A percentile compares a stretch with the other conserved stretches of the same genome.
Evolutionary conservation across 1,140 invertebrate genomes (phyloP).

Genomic region (Triops longicaudatus): DNA sequence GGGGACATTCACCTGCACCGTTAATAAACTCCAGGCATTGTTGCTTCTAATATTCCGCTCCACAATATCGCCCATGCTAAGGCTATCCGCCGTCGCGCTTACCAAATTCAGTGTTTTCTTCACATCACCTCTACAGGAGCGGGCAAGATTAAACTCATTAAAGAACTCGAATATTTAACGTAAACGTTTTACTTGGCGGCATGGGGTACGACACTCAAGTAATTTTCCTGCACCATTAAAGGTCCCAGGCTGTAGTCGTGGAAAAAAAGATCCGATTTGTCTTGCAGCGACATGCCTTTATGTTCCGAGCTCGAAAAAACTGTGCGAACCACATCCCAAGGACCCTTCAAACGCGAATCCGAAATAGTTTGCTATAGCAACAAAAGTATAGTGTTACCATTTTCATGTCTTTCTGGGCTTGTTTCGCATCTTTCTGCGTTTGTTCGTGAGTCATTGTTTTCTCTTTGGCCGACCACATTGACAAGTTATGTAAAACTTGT

Average conservation of each 20-base stretch:
- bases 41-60: constrained; percentile 66
- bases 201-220: constrained; percentile 61
- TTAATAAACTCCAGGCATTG: constrained; percentile 82
- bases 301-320: constrained; percentile 79
- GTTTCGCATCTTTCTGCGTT: constrained; percentile 43
- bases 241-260: constrained; percentile 91
- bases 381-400: constrained; percentile 45
- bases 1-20: constrained; percentile 55
- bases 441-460: constrained; percentile 43
- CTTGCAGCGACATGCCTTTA: constrained; percentile 66
- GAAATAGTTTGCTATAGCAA: not conserved
- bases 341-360: constrained; percentile 50
- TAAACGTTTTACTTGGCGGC: constrained; percentile 50
- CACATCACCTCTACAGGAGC: constrained; percentile 33
- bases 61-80: constrained; percentile 77
- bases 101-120: constrained; percentile 53
- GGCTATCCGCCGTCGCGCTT: constrained; percentile 68
- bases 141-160: constrained; percentile 22
- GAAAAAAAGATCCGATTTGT: constrained; percentile 91
- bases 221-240: constrained; percentile 97
- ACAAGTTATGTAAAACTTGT: constrained; percentile 81
- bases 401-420: constrained; percentile 68
- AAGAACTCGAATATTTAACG: constrained; percentile 18
- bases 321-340: constrained; percentile 86
- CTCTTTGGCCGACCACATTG: constrained; percentile 57